Evolutionary conservation across 2,113 vertebrate genomes (phyloP).

Genomic region (Tetraodon nigroviridis): DNA sequence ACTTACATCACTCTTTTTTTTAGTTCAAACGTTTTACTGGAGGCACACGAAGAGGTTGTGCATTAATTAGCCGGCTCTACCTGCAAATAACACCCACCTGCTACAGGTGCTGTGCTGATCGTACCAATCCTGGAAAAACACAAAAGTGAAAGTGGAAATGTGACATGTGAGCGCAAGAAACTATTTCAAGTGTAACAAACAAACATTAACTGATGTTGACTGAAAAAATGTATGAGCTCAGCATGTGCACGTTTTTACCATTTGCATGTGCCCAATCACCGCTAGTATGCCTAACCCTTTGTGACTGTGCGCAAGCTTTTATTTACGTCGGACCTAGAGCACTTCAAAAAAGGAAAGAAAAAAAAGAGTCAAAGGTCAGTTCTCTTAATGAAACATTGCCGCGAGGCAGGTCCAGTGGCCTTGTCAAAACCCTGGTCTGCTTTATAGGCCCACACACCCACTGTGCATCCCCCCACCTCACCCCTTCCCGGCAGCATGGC

Average conservation of each 20-base stretch:
- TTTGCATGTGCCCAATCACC: not conserved
- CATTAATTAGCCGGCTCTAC: constrained; percentile 16
- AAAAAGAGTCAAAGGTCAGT: constrained; percentile 33
- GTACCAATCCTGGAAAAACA: too few relatives aligned
- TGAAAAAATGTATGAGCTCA: too few relatives aligned
- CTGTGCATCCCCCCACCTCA: not conserved
- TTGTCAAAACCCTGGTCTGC: constrained; percentile 45
- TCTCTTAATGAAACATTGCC: constrained; percentile 31
- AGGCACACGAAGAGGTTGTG: constrained; percentile 14
- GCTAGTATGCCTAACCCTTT: not conserved
- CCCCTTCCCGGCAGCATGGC: constrained; percentile 21
- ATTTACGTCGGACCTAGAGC: not conserved
- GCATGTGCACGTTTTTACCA: not conserved
- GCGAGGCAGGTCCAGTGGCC: constrained; percentile 27
- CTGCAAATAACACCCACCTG: not conserved
- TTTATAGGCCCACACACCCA: constrained; percentile 17
- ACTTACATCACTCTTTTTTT: constrained; percentile 12
- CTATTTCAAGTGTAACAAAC: too few relatives aligned
- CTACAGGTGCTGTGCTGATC: not conserved
- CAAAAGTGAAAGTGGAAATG: too few relatives aligned
- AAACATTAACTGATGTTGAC: too few relatives aligned
- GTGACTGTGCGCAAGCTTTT: not conserved
- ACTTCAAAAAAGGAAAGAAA: not conserved
- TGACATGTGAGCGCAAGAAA: too few relatives aligned
- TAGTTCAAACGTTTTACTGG: not conserved